phyloP scores from a whole-genome alignment of 1,140 invertebrate species.

The Medauroidea extradentata region DNA sequence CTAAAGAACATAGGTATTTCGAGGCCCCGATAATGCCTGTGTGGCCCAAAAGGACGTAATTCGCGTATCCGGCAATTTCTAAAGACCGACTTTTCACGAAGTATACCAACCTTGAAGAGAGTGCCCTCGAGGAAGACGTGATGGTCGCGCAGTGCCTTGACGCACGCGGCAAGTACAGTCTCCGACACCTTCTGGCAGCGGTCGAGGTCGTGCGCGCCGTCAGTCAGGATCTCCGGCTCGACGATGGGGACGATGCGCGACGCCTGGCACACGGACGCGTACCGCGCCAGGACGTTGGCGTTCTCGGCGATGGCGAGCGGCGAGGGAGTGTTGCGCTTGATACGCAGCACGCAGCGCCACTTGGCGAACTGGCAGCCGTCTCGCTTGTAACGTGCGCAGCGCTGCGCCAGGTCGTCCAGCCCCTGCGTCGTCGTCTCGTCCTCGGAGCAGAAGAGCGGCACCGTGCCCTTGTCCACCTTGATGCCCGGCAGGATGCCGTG shows the following conservation, averaged over 20 bases:
- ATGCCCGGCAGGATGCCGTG: slow-evolving; percentile 88
- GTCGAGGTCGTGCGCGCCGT: slow-evolving; percentile 89
- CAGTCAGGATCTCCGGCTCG: slow-evolving; percentile 86
- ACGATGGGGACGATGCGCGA: slow-evolving; percentile 96
- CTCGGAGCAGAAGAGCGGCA: slow-evolving; percentile 82
- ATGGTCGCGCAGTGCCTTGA: slow-evolving; percentile 96
- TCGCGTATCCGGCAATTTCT: too few species aligned
- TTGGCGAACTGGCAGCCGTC: slow-evolving; percentile 98
- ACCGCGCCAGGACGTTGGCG: slow-evolving; percentile 92
- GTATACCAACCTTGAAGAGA: slow-evolving; percentile 86
- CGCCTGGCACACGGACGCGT: slow-evolving; percentile 94
- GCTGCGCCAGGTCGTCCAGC: slow-evolving; percentile 88
- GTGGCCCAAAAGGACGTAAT: too few species aligned
- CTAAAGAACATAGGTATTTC: too few species aligned
- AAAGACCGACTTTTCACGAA: too few species aligned
- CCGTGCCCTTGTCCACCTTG: slow-evolving; percentile 85
- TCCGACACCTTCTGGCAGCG: slow-evolving; percentile 94
- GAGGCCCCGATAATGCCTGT: too few species aligned
- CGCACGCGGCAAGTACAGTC: slow-evolving; percentile 90
- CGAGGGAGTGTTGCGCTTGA: slow-evolving; percentile 83
- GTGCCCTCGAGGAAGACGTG: slow-evolving; percentile 97
- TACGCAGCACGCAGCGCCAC: slow-evolving; percentile 96
- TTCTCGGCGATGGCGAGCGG: slow-evolving; percentile 89
- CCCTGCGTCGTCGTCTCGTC: slow-evolving; percentile 95
- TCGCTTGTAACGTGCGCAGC: slow-evolving; percentile 97